Conservation (phyloP, 1,140 invertebrate species). For the Heliothis subflexa region DNA sequence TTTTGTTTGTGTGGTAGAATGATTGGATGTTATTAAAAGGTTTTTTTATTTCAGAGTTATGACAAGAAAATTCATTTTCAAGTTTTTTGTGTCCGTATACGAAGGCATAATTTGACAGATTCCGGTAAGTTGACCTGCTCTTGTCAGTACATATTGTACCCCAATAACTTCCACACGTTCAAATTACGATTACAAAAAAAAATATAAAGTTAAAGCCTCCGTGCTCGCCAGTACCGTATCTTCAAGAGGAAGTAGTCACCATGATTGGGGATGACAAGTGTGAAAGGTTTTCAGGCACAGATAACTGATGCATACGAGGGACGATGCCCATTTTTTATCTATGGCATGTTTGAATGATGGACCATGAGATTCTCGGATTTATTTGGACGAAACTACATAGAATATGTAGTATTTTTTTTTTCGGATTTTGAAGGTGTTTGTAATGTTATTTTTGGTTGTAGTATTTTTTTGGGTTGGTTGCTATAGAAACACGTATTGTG, state of each 20-base stretch:
- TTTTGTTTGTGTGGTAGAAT: too few relatives aligned
- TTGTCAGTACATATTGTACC: too few relatives aligned
- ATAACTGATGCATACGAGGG: neutral
- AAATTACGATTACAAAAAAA: too few relatives aligned
- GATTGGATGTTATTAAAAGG: too few relatives aligned
- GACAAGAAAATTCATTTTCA: too few relatives aligned
- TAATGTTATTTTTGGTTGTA: neutral
- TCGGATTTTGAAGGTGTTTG: too few relatives aligned
- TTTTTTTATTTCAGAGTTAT: too few relatives aligned
- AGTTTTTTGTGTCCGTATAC: too few relatives aligned
- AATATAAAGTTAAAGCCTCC: neutral
- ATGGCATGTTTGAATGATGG: slow-evolving; percentile 7
- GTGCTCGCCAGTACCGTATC: neutral
- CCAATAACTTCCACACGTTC: too few relatives aligned
- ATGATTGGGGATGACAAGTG: slow-evolving; percentile 17
- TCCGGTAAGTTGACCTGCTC: too few relatives aligned
- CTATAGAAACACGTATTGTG: too few relatives aligned
- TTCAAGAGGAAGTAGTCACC: neutral
- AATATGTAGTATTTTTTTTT: neutral
- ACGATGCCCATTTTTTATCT: slow-evolving; percentile 1
- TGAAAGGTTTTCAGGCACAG: slow-evolving; percentile 12
- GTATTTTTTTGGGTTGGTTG: neutral
- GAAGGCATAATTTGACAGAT: too few relatives aligned
- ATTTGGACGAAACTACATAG: neutral
- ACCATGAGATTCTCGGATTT: neutral